Conservation (phyloP, 2,888 invertebrate genomes). For the Dynastes hyllus region DNA sequence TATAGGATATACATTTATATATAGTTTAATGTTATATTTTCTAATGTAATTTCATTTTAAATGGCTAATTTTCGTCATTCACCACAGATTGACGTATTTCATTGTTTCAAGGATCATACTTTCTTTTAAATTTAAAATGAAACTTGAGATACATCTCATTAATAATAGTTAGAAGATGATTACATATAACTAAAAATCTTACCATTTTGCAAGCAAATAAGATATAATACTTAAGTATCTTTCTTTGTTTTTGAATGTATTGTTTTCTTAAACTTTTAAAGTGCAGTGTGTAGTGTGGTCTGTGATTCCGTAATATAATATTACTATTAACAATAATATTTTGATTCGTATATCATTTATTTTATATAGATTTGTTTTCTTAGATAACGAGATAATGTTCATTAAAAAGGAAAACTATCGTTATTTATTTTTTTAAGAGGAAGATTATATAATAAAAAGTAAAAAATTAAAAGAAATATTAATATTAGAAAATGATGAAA, state of each 20-base stretch:
- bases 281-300: conserved; percentile 53
- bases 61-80: background rate
- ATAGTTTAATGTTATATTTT: conserved; percentile 12
- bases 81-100: no score
- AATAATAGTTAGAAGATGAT: background rate
- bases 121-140: background rate
- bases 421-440: conserved; percentile 38
- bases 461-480: background rate
- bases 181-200: background rate
- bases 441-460: conserved; percentile 1
- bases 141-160: background rate
- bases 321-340: conserved; percentile 6
- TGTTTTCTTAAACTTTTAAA: conserved; percentile 39
- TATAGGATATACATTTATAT: conserved; percentile 9
- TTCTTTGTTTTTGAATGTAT: background rate
- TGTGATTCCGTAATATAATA: conserved; percentile 42
- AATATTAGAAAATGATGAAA: conserved; percentile 8
- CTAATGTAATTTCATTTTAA: background rate
- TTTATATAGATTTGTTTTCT: background rate
- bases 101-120: no score
- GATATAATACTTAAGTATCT: background rate
- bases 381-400: conserved; percentile 7
- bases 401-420: conserved; percentile 13
- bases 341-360: conserved; percentile 24
- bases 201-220: conserved; percentile 12